These are phyloP conservation scores for Acleris cristana DNA, from an alignment of 2,888 invertebrate species.

Conservation along the genomic window DNA sequence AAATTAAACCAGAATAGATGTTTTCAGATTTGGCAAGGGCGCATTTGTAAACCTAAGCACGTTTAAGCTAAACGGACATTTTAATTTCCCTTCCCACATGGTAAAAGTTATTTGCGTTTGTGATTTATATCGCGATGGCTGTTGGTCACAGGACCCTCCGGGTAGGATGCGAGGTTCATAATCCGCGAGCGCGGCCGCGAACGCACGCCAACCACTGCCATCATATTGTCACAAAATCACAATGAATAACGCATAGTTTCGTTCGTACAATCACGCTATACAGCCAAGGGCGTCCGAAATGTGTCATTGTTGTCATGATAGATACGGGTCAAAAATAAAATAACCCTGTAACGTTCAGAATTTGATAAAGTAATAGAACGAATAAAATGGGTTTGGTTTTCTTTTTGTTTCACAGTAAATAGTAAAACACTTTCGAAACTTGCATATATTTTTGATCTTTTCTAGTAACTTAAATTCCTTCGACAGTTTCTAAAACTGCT, in stretches of 20 bases:
- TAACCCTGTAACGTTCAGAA: slow-evolving; percentile 24
- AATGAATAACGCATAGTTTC: slow-evolving; percentile 23
- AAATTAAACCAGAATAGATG: too few relatives aligned
- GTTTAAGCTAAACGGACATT: not conserved
- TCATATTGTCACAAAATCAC: slow-evolving; percentile 17
- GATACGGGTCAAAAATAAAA: slow-evolving; percentile 35
- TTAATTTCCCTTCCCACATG: slow-evolving; percentile 3
- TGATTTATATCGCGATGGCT: slow-evolving; percentile 20
- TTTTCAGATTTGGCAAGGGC: not conserved
- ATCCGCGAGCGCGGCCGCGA: slow-evolving; percentile 16
- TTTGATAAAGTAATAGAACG: slow-evolving; percentile 16
- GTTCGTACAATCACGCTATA: slow-evolving; percentile 31
- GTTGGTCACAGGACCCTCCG: slow-evolving; percentile 28
- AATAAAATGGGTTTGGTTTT: slow-evolving; percentile 8
- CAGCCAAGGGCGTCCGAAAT: slow-evolving; percentile 32
- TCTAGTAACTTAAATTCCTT: not conserved
- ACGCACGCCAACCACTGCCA: slow-evolving; percentile 13
- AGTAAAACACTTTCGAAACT: not conserved
- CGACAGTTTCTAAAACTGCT: not conserved
- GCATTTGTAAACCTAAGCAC: slow-evolving; percentile 11
- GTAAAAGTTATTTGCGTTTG: slow-evolving; percentile 7
- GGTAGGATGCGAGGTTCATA: slow-evolving; percentile 25
- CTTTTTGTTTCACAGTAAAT: not conserved
- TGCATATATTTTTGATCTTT: not conserved
- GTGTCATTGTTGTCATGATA: slow-evolving; percentile 34